These are phyloP conservation scores for Saturnia japonica DNA, from an alignment of 2,888 invertebrate genomes.

Conservation along the genomic window DNA sequence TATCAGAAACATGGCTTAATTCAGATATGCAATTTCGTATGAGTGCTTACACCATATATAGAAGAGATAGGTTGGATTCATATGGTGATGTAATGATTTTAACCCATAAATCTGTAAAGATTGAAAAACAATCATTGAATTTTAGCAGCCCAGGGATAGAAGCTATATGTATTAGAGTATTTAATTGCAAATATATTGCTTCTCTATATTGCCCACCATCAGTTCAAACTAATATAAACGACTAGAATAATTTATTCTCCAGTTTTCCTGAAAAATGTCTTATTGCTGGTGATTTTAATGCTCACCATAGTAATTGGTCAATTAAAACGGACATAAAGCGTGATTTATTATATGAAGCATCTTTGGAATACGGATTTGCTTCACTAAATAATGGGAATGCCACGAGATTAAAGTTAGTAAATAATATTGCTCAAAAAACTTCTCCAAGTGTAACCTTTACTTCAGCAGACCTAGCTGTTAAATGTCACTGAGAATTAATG, in stretches of 20 bases:
- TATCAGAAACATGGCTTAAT: too few relatives aligned
- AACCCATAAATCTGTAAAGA: constrained; percentile 24
- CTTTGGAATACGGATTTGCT: constrained; percentile 24
- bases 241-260: too few relatives aligned
- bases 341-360: constrained; percentile 18
- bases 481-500: not conserved
- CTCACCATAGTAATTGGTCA: too few relatives aligned
- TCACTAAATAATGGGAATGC: too few relatives aligned
- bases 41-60: too few relatives aligned
- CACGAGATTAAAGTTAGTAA: constrained; percentile 30
- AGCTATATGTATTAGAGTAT: too few relatives aligned
- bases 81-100: constrained; percentile 27
- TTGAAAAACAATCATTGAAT: constrained; percentile 1
- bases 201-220: constrained; percentile 30
- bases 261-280: too few relatives aligned
- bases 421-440: constrained; percentile 14
- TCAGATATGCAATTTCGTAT: too few relatives aligned
- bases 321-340: constrained; percentile 27
- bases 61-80: too few relatives aligned
- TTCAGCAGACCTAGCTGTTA: too few relatives aligned
- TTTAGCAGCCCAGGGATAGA: constrained; percentile 27
- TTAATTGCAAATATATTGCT: constrained; percentile 21
- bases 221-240: constrained; percentile 21
- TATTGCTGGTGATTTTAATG: too few relatives aligned
- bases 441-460: constrained; percentile 24